Conservation (phyloP, 2,797 vertebrate species). For the Enoplosus armatus region DNA sequence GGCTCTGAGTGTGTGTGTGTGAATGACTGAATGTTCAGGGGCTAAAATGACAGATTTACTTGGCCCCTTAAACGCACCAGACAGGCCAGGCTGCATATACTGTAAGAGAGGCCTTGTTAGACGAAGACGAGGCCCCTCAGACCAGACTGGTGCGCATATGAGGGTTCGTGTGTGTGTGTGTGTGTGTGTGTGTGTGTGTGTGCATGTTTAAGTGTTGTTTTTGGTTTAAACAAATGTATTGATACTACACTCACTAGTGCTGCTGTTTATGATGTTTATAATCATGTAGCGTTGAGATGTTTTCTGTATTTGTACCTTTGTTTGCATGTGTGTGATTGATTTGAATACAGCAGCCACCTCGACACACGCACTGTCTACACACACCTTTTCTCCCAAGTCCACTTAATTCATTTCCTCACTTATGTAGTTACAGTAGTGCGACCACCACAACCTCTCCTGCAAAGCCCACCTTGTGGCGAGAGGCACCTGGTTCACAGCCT, state of each 20-base stretch:
- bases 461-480: constrained; percentile 72
- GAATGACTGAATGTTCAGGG: constrained; percentile 61
- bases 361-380: constrained; percentile 28
- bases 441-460: constrained; percentile 68
- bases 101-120: constrained; percentile 83
- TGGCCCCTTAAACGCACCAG: constrained; percentile 83
- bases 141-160: constrained; percentile 39
- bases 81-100: constrained; percentile 78
- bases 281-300: neutral
- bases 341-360: constrained; percentile 26
- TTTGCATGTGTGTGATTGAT: constrained; percentile 7
- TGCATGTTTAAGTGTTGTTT: constrained; percentile 8
- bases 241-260: constrained; percentile 4
- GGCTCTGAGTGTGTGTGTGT: constrained; percentile 24
- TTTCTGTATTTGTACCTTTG: neutral
- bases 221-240: constrained; percentile 32
- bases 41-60: constrained; percentile 87
- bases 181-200: neutral
- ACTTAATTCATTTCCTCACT: constrained; percentile 80
- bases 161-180: constrained; percentile 33
- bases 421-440: constrained; percentile 70
- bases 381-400: constrained; percentile 65
- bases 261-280: constrained; percentile 12
- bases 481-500: constrained; percentile 59
- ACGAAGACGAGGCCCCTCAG: constrained; percentile 72